Base-by-base conservation (phyloP, 2,888 invertebrate genomes). In the Chydorus sphaericus region DNA sequence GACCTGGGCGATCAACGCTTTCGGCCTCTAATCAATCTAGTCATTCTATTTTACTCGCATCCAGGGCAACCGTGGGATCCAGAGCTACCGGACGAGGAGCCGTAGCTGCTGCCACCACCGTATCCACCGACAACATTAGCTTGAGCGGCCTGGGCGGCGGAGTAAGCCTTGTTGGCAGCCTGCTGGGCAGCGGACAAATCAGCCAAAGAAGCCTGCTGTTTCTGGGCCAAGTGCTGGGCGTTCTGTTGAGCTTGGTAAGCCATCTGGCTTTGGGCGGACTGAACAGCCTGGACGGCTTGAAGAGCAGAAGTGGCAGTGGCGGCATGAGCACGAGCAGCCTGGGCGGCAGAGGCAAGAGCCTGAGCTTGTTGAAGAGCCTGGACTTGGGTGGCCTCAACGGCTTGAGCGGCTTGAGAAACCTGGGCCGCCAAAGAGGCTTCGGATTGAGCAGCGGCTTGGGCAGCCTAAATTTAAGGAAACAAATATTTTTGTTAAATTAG, bases 171-270 rank as follows among this genome's bases (percentile, higher is more conserved):
- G 55, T 60, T 61, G 4, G 60, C 60, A 8, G 60, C 60, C n/a
- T 56, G 53, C 48, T 63, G 62, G 20, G 61, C 61, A 44, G 61
- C 61, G 5, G 62, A 61, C 28, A 63, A 54, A 56, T 63, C 63
- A 3, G 61, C 52, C 3, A 63, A 58, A 6, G 61, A 57, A 5
- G 62, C 61, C 50, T 63, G 63, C 54, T 62, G 63, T 55, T 63
- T 63, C n/a, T 58, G 61, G 2, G 62, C 60, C 7, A 63, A 54
- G 1, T 62, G 61, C 36, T 60, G 61, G 50, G 63, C 63, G 48
- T 63, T 63, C 39, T 62, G 62, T 54, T 63, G 62, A 48, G 63
- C 63, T 56, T 63, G 63, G 30, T 62, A 63, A 7, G 62, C 63
- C 62, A 63, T 63, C 57, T 63, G 63, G 10, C 61, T 60, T 39